Conservation (phyloP, 2,888 invertebrate genomes). For the Caenorhabditis sp. region DNA sequence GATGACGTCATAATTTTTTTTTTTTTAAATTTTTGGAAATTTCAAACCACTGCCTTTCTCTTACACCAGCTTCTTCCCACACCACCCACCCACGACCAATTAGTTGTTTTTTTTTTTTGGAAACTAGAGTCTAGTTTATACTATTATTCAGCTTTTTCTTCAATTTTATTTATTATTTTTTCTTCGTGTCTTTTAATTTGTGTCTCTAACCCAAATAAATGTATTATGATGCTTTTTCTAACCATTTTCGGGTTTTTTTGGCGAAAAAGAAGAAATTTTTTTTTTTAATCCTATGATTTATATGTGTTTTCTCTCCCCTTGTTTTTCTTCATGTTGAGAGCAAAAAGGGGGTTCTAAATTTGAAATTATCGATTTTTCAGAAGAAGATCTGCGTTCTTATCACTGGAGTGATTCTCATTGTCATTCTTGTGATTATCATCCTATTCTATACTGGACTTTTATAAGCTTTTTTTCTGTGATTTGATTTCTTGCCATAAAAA, state of each 20-base stretch:
- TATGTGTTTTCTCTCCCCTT: background rate
- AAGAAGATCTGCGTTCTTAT: slow-evolving; percentile 59
- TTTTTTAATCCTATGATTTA: slow-evolving; percentile 2
- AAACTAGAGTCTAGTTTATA: background rate
- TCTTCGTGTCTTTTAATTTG: slow-evolving; percentile 1
- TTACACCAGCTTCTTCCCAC: slow-evolving; percentile 10
- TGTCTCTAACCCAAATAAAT: background rate
- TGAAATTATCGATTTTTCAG: slow-evolving; percentile 34
- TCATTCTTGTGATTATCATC: slow-evolving; percentile 33
- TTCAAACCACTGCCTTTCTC: slow-evolving; percentile 25
- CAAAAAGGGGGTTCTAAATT: background rate
- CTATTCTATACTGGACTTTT: slow-evolving; percentile 29
- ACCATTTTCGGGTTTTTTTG: background rate
- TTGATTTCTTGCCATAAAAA: background rate
- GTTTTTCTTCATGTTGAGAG: background rate
- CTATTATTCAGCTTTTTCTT: background rate
- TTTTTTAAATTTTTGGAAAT: background rate
- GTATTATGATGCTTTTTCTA: background rate
- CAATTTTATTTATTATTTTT: background rate
- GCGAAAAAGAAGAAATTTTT: background rate
- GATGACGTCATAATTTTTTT: background rate
- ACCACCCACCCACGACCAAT: slow-evolving; percentile 17
- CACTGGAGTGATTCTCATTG: slow-evolving; percentile 48
- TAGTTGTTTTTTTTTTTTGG: slow-evolving; percentile 20
- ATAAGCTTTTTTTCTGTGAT: no score